A percentile compares a stretch with the other conserved stretches of the same genome.
Conservation (phyloP, 2,888 invertebrate genomes). For the Oconnorella tubifera region DNA sequence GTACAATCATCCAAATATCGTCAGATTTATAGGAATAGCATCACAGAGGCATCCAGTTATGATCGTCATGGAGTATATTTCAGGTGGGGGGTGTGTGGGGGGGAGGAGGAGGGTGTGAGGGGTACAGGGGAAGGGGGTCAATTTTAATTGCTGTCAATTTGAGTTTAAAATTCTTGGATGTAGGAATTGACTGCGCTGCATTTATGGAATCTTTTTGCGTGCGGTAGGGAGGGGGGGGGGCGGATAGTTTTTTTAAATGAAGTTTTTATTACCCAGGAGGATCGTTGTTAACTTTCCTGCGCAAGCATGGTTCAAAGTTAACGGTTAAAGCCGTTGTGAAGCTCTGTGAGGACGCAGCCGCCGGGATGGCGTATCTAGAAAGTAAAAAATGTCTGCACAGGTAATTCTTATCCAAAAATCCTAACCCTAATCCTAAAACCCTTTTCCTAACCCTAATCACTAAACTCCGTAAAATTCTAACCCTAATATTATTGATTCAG, state of each 20-base stretch:
- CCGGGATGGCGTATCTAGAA: conserved; percentile 92
- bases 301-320: conserved; percentile 66
- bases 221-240: no score
- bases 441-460: no score
- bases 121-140: background rate
- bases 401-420: no score
- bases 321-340: conserved; percentile 56
- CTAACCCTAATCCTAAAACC: background rate
- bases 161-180: no score
- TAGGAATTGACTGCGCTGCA: no score
- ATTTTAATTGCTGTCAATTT: no score
- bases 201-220: no score
- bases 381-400: conserved; percentile 90
- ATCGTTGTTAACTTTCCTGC: conserved; percentile 80
- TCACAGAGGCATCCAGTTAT: conserved; percentile 97
- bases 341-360: conserved; percentile 91
- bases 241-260: no score
- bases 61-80: conserved; percentile 97
- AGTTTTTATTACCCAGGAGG: no score
- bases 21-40: conserved; percentile 91
- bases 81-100: conserved; percentile 62
- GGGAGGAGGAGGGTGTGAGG: no score
- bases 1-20: conserved; percentile 94
- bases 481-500: no score
- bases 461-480: no score